Conservation (phyloP, 2,888 invertebrate species). For the Eristalis tenax region DNA sequence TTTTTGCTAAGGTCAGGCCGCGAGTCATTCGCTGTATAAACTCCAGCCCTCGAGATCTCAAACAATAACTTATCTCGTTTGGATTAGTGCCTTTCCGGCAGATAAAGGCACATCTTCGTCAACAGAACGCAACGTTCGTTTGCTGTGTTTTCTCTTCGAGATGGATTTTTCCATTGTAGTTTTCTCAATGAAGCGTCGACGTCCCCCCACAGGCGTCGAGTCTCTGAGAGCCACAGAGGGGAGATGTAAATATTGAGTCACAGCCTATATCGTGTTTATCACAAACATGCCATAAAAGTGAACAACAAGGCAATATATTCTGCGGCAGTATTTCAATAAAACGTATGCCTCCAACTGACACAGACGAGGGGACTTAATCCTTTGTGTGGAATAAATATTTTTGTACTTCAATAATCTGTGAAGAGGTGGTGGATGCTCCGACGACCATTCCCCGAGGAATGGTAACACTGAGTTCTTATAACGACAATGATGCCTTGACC, state of each 20-base stretch:
- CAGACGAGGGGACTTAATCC: not conserved
- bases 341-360: not conserved
- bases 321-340: not conserved
- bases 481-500: too few relatives aligned
- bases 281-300: constrained; percentile 2
- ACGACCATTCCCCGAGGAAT: too few relatives aligned
- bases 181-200: not conserved
- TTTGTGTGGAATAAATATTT: not conserved
- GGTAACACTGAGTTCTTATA: too few relatives aligned
- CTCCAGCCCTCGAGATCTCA: not conserved
- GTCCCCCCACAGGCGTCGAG: not conserved
- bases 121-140: not conserved
- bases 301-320: not conserved
- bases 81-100: not conserved
- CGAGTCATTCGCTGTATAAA: not conserved
- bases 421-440: too few relatives aligned
- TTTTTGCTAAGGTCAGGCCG: too few relatives aligned
- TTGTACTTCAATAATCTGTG: not conserved
- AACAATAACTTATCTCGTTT: not conserved
- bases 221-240: not conserved
- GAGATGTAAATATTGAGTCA: not conserved
- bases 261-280: constrained; percentile 19
- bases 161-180: not conserved
- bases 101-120: not conserved
- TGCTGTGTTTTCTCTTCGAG: not conserved